These are phyloP conservation scores for Lasioglossum pauxillum DNA, from an alignment of 2,888 invertebrate species.

Conservation along the genomic window DNA sequence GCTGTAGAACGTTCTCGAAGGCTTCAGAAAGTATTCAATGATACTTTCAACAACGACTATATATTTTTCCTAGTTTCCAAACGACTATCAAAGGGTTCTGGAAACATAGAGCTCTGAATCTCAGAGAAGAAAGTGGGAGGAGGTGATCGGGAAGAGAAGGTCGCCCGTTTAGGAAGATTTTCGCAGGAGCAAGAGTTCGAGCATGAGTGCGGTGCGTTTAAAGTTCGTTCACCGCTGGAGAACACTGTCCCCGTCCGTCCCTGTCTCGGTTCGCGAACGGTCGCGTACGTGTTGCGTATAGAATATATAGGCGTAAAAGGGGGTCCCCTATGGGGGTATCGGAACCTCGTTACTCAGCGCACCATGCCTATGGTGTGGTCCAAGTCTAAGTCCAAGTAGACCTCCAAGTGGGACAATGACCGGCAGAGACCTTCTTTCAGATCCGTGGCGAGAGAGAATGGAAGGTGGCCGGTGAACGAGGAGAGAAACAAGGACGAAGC, in stretches of 20 bases:
- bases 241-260: slow-evolving; percentile 52
- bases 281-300: slow-evolving; percentile 63
- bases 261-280: slow-evolving; percentile 37
- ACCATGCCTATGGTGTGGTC: slow-evolving; percentile 76
- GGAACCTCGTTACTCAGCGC: slow-evolving; percentile 77
- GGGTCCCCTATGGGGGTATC: slow-evolving; percentile 79
- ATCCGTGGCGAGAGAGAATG: slow-evolving; percentile 75
- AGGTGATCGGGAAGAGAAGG: not conserved
- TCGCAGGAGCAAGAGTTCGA: slow-evolving; percentile 34
- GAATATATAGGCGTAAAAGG: slow-evolving; percentile 75
- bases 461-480: slow-evolving; percentile 66
- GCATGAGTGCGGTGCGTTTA: slow-evolving; percentile 26
- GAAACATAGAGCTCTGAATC: no score
- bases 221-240: slow-evolving; percentile 64
- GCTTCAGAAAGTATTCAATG: not conserved
- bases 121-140: no score
- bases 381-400: slow-evolving; percentile 80
- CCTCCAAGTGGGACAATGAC: slow-evolving; percentile 84
- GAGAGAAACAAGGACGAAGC: slow-evolving; percentile 64
- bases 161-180: slow-evolving; percentile 48
- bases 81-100: not conserved
- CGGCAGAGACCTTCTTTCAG: slow-evolving; percentile 84
- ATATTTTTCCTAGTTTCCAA: not conserved
- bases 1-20: not conserved
- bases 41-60: not conserved